phyloP scores from a whole-genome alignment of 2,113 vertebrate genomes.

The Willisornis vidua region DNA sequence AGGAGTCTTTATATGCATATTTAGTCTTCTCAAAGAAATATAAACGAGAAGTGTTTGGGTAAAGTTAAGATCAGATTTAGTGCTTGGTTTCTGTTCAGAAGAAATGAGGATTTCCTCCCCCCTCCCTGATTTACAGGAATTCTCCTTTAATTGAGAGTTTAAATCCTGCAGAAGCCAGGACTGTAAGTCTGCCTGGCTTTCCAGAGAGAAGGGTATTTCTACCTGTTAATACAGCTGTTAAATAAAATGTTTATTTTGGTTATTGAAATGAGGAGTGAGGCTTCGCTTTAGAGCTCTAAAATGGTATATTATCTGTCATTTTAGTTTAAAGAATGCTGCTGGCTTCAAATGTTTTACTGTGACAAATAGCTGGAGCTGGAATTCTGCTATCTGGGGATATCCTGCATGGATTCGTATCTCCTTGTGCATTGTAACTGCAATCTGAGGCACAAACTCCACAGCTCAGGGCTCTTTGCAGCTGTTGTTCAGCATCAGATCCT shows the following conservation, averaged over 20 bases:
- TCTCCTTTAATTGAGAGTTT: neutral
- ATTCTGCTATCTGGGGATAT: neutral
- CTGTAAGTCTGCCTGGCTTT: neutral
- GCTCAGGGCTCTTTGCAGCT: neutral
- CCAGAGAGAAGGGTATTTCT: neutral
- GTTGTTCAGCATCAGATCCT: neutral
- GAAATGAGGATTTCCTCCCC: neutral
- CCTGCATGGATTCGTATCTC: neutral
- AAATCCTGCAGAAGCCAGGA: neutral
- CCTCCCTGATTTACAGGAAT: neutral
- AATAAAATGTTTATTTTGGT: conserved; percentile 15
- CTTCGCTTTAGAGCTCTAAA: neutral
- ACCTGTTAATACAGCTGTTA: neutral
- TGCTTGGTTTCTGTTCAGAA: neutral
- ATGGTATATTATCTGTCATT: neutral
- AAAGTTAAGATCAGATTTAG: neutral
- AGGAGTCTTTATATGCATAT: neutral
- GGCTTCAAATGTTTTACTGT: neutral
- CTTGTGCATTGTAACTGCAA: neutral
- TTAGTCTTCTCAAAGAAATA: neutral
- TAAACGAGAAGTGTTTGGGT: neutral
- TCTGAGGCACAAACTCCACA: neutral
- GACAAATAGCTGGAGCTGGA: neutral
- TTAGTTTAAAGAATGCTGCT: neutral
- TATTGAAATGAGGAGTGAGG: neutral